Evolutionary conservation across 2,888 invertebrate genomes (phyloP).

Genomic region (Nomada lathburiana): DNA sequence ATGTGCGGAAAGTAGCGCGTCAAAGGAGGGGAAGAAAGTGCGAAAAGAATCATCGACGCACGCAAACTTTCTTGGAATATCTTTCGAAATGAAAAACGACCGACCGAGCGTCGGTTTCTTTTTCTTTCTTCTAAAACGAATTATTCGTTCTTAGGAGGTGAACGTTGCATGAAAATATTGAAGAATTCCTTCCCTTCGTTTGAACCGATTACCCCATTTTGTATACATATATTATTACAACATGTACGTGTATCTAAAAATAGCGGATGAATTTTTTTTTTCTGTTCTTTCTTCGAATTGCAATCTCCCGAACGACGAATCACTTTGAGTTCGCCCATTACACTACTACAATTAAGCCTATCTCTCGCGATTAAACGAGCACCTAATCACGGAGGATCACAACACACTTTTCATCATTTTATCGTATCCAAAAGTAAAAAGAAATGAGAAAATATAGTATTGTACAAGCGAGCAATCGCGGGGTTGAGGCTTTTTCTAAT

Average conservation of each 20-base stretch:
- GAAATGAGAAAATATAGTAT: not conserved
- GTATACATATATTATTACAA: slow-evolving; percentile 18
- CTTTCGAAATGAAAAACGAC: not conserved
- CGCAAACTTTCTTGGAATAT: not conserved
- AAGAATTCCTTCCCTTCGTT: slow-evolving; percentile 24
- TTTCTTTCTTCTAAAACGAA: not conserved
- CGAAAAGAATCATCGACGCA: not conserved
- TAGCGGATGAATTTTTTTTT: slow-evolving; percentile 41
- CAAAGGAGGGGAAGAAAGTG: slow-evolving; percentile 27
- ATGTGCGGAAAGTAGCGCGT: slow-evolving; percentile 49
- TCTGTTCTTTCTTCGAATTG: slow-evolving; percentile 29
- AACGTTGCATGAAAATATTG: too few species aligned
- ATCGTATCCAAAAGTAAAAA: not conserved
- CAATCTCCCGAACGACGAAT: slow-evolving; percentile 48
- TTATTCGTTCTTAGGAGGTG: not conserved
- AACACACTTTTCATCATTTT: not conserved
- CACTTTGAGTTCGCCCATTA: slow-evolving; percentile 22
- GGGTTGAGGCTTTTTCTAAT: not conserved
- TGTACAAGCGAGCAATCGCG: not conserved
- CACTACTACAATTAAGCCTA: slow-evolving; percentile 32
- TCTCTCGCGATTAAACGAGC: slow-evolving; percentile 20
- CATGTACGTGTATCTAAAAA: slow-evolving; percentile 36
- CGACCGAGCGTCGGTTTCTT: not conserved
- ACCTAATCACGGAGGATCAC: slow-evolving; percentile 12
- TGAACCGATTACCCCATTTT: slow-evolving; percentile 1